These are phyloP conservation scores for Upupa epops DNA, from an alignment of 2,113 vertebrate genomes.

Conservation along the genomic window DNA sequence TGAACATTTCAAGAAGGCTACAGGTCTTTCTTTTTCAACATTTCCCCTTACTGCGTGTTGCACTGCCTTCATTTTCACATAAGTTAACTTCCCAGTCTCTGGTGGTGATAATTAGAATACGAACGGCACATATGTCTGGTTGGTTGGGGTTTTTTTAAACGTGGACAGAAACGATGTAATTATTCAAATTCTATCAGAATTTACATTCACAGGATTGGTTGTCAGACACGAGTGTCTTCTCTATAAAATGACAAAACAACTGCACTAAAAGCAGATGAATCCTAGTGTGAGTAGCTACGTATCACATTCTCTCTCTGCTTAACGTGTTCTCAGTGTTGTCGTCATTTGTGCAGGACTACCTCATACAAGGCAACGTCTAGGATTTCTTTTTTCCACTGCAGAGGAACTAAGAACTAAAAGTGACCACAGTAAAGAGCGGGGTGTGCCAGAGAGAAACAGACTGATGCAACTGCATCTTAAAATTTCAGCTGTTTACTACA, in stretches of 20 bases:
- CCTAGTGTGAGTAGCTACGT: constrained; percentile 35
- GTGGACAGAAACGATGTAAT: constrained; percentile 69
- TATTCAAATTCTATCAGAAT: constrained; percentile 70
- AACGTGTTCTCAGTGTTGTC: not conserved
- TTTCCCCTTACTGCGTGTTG: constrained; percentile 1
- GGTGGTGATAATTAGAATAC: constrained; percentile 63
- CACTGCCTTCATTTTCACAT: constrained; percentile 42
- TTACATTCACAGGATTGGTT: constrained; percentile 64
- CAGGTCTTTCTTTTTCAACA: constrained; percentile 43
- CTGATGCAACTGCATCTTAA: not conserved
- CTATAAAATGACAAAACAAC: constrained; percentile 51
- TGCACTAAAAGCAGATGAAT: constrained; percentile 49
- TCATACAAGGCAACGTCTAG: not conserved
- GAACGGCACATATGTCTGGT: constrained; percentile 60
- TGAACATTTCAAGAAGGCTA: constrained; percentile 47
- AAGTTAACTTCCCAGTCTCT: constrained; percentile 65
- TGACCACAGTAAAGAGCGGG: not conserved
- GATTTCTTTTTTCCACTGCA: not conserved
- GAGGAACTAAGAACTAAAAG: not conserved
- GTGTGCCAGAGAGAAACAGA: not conserved
- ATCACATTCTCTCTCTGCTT: not conserved
- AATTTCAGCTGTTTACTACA: not conserved
- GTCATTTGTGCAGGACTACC: not conserved
- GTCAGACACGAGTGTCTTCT: constrained; percentile 62
- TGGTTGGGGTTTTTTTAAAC: not conserved